Evolutionary conservation across 2,888 invertebrate species (phyloP), one percentile per base, ranked within the genome.

Genomic region (Azorinus chamasolen): DNA sequence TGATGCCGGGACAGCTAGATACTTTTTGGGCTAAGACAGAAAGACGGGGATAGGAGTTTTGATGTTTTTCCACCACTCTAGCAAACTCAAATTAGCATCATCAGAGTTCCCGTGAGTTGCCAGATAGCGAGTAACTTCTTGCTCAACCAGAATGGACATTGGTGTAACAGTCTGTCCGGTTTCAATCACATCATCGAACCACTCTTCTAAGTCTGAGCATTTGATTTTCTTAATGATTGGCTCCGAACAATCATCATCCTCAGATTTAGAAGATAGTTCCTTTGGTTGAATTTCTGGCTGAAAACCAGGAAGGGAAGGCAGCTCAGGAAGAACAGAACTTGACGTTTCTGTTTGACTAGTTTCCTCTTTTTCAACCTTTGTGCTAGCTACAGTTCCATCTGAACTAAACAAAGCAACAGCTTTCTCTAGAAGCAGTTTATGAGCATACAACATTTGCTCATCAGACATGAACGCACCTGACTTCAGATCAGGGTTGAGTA

Each of bases 151-250:
- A 41, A 41, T 37, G n/a, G 43, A 24, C 5, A 41, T n/a, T 24
- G 65, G 37, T 18, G 41, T 53, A 32, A 1, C 27, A 14, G 24
- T 25, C 10, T 22, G 37, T 6, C 70, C 58, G n/a, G 65, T 55
- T 22, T 57, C 18, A 20, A 41, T 12, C 10, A 74, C 79, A 73
- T 78, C 78, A 71, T 70, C 70, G 53, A 79, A 70, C 70, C 70
- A 79, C 27, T 65, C 71, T 8, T 79, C 74, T 43, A 70, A 41
- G 39, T 79, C 70, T 1, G 45, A 20, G 16, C 69, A 71, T 62
- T 57, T 57, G 2, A 68, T 68, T 53, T 68, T 50, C 27, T 65
- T 70, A 0, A 51, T n/a, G 18, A 20, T 32, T 3, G 54, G 59
- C 43, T 54, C 58, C 4, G 24, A 2, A 18, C 43, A 8, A 16